These are phyloP conservation scores for Drosophila rufa DNA, from an alignment of 1,140 invertebrate species.

Conservation along the genomic window DNA sequence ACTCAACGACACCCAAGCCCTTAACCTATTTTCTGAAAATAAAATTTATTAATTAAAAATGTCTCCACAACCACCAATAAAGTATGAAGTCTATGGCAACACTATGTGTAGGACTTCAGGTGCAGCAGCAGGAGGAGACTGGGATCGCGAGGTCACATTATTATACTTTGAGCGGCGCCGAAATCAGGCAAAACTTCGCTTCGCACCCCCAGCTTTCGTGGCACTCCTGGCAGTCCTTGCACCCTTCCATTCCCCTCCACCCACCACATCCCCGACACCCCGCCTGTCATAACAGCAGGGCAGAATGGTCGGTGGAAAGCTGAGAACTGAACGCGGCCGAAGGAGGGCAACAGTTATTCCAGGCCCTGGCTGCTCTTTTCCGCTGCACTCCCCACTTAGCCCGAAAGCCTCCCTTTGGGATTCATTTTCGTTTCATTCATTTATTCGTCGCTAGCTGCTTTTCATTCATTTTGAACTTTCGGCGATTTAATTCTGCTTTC, in stretches of 20 bases:
- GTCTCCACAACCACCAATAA: not conserved
- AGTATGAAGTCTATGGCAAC: slow-evolving; percentile 10
- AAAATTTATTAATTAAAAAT: not conserved
- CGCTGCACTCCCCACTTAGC: slow-evolving; percentile 17
- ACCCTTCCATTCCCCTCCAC: not conserved
- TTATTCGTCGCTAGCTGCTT: slow-evolving; percentile 69
- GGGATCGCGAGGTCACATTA: slow-evolving; percentile 61
- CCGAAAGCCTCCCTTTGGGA: slow-evolving; percentile 43
- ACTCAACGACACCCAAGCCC: not conserved
- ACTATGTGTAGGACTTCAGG: not conserved
- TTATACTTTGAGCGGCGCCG: slow-evolving; percentile 75
- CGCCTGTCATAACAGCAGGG: slow-evolving; percentile 62
- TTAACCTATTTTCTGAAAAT: not conserved
- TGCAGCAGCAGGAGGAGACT: not conserved
- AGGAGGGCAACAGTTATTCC: slow-evolving; percentile 57
- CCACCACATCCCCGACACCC: slow-evolving; percentile 1
- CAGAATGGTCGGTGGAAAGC: slow-evolving; percentile 38
- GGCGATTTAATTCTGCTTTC: slow-evolving; percentile 77
- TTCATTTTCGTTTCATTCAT: slow-evolving; percentile 80
- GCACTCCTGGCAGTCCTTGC: slow-evolving; percentile 19
- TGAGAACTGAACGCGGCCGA: slow-evolving; percentile 21
- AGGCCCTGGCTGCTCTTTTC: slow-evolving; percentile 65
- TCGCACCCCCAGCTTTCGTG: slow-evolving; percentile 17
- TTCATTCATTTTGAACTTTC: slow-evolving; percentile 77
- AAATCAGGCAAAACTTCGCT: slow-evolving; percentile 74